These are phyloP conservation scores for Drosophila anceps DNA, from an alignment of 2,888 invertebrate genomes.

Conservation along the genomic window DNA sequence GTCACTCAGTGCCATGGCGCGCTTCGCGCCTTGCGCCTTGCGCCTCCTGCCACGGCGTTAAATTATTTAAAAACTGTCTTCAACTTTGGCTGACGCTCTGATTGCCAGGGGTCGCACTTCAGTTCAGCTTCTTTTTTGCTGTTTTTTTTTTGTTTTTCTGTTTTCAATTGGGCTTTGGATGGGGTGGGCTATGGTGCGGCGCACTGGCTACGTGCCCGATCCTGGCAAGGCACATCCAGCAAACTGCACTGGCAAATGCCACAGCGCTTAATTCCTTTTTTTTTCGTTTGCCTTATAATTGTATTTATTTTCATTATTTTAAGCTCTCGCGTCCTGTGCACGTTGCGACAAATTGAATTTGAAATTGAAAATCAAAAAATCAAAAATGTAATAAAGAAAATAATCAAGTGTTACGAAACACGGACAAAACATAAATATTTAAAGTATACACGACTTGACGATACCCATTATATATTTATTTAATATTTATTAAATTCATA, in stretches of 20 bases:
- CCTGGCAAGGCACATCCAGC: neutral
- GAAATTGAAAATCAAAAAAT: conserved; percentile 44
- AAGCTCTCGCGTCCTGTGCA: conserved; percentile 32
- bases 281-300: conserved; percentile 41
- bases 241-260: conserved; percentile 10
- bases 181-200: conserved; percentile 3
- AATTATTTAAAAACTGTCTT: conserved; percentile 54
- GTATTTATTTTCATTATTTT: conserved; percentile 54
- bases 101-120: conserved; percentile 11
- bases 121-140: neutral
- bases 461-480: neutral
- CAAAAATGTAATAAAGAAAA: conserved; percentile 2
- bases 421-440: conserved; percentile 2
- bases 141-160: conserved; percentile 8
- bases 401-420: neutral
- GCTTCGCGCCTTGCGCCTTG: neutral
- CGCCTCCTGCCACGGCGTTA: conserved; percentile 5
- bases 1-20: conserved; percentile 31
- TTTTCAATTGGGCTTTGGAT: conserved; percentile 3
- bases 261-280: conserved; percentile 44
- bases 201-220: conserved; percentile 19
- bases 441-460: neutral
- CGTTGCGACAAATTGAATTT: conserved; percentile 53
- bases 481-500: neutral
- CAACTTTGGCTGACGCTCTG: conserved; percentile 40